Percentiles rank a stretch among this genome's conserved stretches.
Evolutionary conservation across 2,113 vertebrate species (phyloP).

Genomic region (Chascanopsetta lugubris): DNA sequence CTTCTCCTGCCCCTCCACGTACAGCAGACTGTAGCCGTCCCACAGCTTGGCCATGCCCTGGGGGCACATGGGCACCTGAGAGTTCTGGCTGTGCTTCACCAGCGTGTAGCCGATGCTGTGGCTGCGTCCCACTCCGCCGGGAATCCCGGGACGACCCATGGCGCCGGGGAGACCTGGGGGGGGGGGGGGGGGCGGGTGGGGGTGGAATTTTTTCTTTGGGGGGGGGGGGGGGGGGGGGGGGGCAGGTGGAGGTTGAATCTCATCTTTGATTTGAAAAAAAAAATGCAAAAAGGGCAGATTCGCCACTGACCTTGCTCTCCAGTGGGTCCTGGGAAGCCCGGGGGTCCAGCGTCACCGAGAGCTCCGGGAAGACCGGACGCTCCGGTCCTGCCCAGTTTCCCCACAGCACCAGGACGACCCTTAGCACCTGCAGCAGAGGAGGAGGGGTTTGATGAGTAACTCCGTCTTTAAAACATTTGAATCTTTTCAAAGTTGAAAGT

Average conservation of each 20-base stretch:
- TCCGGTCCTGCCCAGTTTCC: conserved; percentile 85
- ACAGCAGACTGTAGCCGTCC: conserved; percentile 95
- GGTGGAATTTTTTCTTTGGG: too few relatives aligned
- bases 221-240: too few relatives aligned
- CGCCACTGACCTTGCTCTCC: conserved; percentile 84
- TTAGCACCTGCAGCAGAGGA: conserved; percentile 80
- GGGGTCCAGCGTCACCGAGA: conserved; percentile 84
- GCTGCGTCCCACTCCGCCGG: conserved; percentile 81
- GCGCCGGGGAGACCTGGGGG: conserved; percentile 70
- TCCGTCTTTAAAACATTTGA: background rate
- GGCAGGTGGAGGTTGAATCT: too few relatives aligned
- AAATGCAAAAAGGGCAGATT: background rate
- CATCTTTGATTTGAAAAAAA: too few relatives aligned
- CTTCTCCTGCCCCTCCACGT: conserved; percentile 96
- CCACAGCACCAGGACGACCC: conserved; percentile 83
- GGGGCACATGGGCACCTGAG: conserved; percentile 89
- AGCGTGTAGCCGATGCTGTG: conserved; percentile 84
- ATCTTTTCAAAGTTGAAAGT: too few relatives aligned
- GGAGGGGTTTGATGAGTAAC: background rate
- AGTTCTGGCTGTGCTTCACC: conserved; percentile 94
- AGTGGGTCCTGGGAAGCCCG: conserved; percentile 83
- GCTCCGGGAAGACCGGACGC: conserved; percentile 80
- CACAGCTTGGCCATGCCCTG: conserved; percentile 90
- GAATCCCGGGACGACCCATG: conserved; percentile 72
- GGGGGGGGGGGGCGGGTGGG: too few relatives aligned